Conservation (phyloP, 2,797 vertebrate genomes). For the Leptatherina wallacei region DNA sequence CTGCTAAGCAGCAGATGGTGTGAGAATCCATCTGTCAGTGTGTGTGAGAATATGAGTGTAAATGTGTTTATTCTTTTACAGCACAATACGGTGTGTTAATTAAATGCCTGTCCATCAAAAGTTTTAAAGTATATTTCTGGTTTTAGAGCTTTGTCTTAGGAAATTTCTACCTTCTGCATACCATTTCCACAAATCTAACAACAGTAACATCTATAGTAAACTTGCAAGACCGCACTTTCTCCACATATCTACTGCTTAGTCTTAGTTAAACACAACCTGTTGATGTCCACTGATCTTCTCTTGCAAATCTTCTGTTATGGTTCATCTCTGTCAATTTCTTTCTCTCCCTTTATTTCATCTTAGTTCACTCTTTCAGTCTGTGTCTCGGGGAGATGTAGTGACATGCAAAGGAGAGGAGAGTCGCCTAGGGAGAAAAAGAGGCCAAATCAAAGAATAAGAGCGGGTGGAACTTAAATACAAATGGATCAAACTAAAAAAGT, state of each 20-base stretch:
- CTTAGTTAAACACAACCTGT: slow-evolving; percentile 43
- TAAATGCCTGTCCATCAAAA: slow-evolving; percentile 70
- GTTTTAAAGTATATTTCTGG: slow-evolving; percentile 53
- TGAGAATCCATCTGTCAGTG: slow-evolving; percentile 65
- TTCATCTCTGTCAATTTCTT: slow-evolving; percentile 66
- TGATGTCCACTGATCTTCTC: slow-evolving; percentile 63
- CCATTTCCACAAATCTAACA: slow-evolving; percentile 32
- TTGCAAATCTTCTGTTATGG: slow-evolving; percentile 66
- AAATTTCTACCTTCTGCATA: slow-evolving; percentile 29
- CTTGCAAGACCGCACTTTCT: slow-evolving; percentile 24
- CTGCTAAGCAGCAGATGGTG: slow-evolving; percentile 68
- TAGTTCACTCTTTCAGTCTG: slow-evolving; percentile 79
- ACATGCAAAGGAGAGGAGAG: slow-evolving; percentile 85
- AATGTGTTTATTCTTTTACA: slow-evolving; percentile 61
- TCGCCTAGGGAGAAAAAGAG: slow-evolving; percentile 75
- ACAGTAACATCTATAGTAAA: slow-evolving; percentile 42
- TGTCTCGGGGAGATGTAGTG: slow-evolving; percentile 83
- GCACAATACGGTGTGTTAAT: slow-evolving; percentile 65
- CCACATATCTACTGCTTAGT: slow-evolving; percentile 37
- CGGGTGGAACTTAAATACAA: slow-evolving; percentile 54
- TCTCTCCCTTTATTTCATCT: slow-evolving; percentile 68
- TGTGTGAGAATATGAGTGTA: slow-evolving; percentile 46
- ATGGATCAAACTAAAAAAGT: slow-evolving; percentile 49
- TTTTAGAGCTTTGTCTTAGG: slow-evolving; percentile 44
- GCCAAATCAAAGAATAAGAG: slow-evolving; percentile 74